Base-by-base conservation (phyloP, 2,113 vertebrate species). In the Anarrhichthys ocellatus region DNA sequence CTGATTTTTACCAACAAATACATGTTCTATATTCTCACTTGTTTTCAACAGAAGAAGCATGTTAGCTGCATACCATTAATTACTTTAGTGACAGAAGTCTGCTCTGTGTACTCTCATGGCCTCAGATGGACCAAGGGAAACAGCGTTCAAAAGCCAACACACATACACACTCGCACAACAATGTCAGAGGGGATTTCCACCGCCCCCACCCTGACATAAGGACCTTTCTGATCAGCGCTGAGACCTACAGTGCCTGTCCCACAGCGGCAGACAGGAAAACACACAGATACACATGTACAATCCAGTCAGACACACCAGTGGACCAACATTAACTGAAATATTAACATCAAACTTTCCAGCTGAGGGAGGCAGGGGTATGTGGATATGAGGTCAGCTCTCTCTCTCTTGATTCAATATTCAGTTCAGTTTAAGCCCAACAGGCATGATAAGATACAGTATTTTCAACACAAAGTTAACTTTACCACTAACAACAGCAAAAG, bases 181-280 rank as follows among this genome's bases (percentile, higher is more conserved):
- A 74, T 40, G 73, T 32, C 76, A 73, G 44, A 88, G 91, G 92
- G 92, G 90, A 92, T 89, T 93, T 94, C 93, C 93, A 94, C 56
- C 29, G 40, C 73, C 82, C 86, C 83, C 83, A 83, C 71, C 56
- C 71, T 1, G 52, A 83, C 88, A 93, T 86, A 91, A 82, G 86
- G 91, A 71, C 83, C 83, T 84, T 76, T 92, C 84, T 91, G 87
- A 93, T 91, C 88, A 84, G 63, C 46, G 24, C 76, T 83, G 63
- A 85, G 81, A 87, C 71, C 64, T 46, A 73, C 58, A 84, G 65
- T 58, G 75, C 78, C 65, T 76, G 80, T 88, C 82, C 82, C 61
- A 78, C 81, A 81, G 73, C 54, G 61, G 18, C 71, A 73, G 78
- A 76, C 70, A 78, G 89, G 87, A 92, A 88, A 88, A 85, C 76